Conservation (phyloP, 1,140 invertebrate species). For the Pteromalus puparum region DNA sequence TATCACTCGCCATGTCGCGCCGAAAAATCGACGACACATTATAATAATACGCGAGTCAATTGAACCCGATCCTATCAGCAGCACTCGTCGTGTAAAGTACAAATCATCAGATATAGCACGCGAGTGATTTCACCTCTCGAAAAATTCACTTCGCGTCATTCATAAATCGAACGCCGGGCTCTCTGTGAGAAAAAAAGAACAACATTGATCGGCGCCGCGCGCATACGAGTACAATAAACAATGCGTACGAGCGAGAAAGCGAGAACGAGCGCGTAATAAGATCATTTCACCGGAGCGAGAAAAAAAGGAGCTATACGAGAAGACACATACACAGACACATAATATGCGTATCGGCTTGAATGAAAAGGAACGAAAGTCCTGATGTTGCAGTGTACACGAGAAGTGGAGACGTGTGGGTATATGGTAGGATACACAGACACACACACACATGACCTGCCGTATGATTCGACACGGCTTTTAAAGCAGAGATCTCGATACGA, state of each 20-base stretch:
- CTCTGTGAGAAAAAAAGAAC: constrained; percentile 16
- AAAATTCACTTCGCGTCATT: background rate
- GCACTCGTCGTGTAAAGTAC: background rate
- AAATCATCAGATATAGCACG: background rate
- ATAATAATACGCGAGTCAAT: background rate
- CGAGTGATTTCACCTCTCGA: background rate
- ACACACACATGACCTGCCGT: background rate
- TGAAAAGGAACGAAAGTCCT: constrained; percentile 45
- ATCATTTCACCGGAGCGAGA: constrained; percentile 39
- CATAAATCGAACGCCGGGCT: constrained; percentile 20
- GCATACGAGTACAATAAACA: constrained; percentile 38
- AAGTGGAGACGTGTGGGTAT: background rate
- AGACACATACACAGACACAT: background rate
- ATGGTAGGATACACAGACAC: background rate
- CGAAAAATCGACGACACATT: background rate
- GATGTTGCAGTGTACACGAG: too few relatives aligned
- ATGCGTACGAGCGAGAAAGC: constrained; percentile 44
- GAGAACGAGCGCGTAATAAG: constrained; percentile 39
- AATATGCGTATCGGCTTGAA: constrained; percentile 17
- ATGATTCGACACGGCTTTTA: constrained; percentile 45
- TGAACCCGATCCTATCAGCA: background rate
- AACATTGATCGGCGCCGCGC: background rate
- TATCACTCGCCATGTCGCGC: background rate
- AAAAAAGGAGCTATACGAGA: background rate
- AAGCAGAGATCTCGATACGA: constrained; percentile 44